Base-by-base conservation (phyloP, 2,113 vertebrate species). In the Tachysurus fulvidraco region DNA sequence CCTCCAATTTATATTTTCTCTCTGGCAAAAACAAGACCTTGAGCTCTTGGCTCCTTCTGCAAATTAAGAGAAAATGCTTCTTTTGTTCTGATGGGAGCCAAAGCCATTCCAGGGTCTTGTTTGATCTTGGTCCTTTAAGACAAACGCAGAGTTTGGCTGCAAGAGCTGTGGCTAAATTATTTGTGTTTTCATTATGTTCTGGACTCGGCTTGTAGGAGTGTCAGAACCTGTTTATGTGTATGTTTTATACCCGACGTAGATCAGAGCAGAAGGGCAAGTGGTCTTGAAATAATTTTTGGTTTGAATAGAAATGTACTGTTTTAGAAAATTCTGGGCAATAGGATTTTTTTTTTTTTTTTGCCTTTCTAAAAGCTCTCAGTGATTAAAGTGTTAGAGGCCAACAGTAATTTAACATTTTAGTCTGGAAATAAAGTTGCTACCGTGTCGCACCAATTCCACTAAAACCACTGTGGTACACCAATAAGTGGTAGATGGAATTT, bases 61-160 rank as follows among this genome's bases (percentile, higher is more conserved):
- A 90, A 90, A 90, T 87, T 85, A 88, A 88, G 86, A 59, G 59
- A 88, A 88, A 73, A 81, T 69, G 36, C 52, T 23, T 44, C 36
- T 80, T 88, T 83, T 77, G 83, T 83, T 85, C 77, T 86, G 89
- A 84, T 84, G 81, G 69, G 78, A 91, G 74, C 71, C 28, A 28
- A 67, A 81, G 86, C 50, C 81, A 84, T 83, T 89, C 87, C 65
- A 78, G 77, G 89, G 84, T 83, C 69, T 88, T 62, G 83, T 91
- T 90, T 90, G 88, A 91, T 88, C 54, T 69, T 12, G 50, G 76
- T 74, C 13, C 64, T 86, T 80, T 36, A 82, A 87, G 76, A 90
- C 88, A 16, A 52, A 76, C 88, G 88, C 78, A 59, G 81, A 83
- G 84, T 89, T 91, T 89, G 90, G 87, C 91, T 84, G 54, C 44